Conservation (phyloP, 2,888 invertebrate species). For the Noctua comes region DNA sequence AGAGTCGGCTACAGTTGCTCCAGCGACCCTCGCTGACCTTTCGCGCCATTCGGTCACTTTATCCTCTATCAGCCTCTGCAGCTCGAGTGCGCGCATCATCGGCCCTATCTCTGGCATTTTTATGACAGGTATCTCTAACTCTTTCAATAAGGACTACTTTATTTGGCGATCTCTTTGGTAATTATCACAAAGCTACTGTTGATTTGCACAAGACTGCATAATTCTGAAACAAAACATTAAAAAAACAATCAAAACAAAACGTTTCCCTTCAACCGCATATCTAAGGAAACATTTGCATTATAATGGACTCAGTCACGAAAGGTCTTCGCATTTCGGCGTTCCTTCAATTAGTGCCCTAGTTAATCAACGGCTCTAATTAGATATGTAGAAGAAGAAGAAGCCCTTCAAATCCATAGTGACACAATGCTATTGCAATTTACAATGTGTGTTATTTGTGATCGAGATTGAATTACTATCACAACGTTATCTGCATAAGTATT, state of each 20-base stretch:
- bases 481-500: conserved; percentile 4
- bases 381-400: conserved; percentile 43
- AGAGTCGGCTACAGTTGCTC: conserved; percentile 86
- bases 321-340: conserved; percentile 54
- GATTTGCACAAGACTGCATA: conserved; percentile 40
- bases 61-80: conserved; percentile 88
- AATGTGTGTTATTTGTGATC: conserved; percentile 3
- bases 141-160: conserved; percentile 55
- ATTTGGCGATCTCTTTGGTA: conserved; percentile 68
- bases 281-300: conserved; percentile 49
- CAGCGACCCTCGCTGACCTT: conserved; percentile 88
- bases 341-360: conserved; percentile 63
- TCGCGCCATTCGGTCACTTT: conserved; percentile 89
- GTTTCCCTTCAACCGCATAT: conserved; percentile 40
- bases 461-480: conserved; percentile 7
- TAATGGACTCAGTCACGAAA: conserved; percentile 58
- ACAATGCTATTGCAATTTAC: conserved; percentile 17
- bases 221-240: conserved; percentile 60
- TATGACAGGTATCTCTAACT: conserved; percentile 56
- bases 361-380: conserved; percentile 41
- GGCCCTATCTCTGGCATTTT: conserved; percentile 88
- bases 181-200: conserved; percentile 55
- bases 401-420: conserved; percentile 50
- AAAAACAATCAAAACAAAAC: conserved; percentile 27
- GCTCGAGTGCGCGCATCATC: conserved; percentile 88